phyloP scores from a whole-genome alignment of 2,113 vertebrate genomes.

The Pyrgilauda ruficollis region DNA sequence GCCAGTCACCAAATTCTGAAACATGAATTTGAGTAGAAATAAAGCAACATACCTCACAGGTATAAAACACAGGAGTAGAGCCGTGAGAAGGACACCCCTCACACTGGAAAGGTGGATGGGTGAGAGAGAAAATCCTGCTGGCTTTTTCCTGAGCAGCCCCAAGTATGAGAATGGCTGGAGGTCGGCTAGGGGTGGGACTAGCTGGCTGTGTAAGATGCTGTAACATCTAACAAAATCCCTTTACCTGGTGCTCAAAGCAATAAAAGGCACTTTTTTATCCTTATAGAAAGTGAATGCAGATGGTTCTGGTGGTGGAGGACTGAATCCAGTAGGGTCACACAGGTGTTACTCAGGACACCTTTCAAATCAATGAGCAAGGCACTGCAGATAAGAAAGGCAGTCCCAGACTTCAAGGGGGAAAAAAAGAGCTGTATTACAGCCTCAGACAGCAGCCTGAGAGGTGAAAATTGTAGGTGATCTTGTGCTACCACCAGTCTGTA shows the following conservation, averaged over 20 bases:
- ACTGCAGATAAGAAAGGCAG: background rate
- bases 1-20: background rate
- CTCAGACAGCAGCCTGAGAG: background rate
- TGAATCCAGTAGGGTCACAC: background rate
- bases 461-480: background rate
- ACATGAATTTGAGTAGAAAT: background rate
- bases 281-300: background rate
- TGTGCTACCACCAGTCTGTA: background rate
- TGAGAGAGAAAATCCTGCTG: background rate
- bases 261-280: background rate
- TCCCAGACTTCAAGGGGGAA: background rate
- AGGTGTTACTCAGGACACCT: background rate
- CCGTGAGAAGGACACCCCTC: accelerated
- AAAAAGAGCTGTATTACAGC: background rate
- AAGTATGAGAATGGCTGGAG: background rate
- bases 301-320: background rate
- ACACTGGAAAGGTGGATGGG: accelerated
- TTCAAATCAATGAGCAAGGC: background rate
- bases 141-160: background rate
- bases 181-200: background rate
- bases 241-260: background rate
- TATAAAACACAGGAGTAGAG: background rate
- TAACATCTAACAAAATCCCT: background rate
- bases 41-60: background rate
- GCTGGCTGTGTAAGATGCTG: background rate